A percentile compares a stretch with the other conserved stretches of the same genome.
These are phyloP conservation scores for Oreocharis arfaki DNA, from an alignment of 2,113 vertebrate genomes.

Conservation along the genomic window DNA sequence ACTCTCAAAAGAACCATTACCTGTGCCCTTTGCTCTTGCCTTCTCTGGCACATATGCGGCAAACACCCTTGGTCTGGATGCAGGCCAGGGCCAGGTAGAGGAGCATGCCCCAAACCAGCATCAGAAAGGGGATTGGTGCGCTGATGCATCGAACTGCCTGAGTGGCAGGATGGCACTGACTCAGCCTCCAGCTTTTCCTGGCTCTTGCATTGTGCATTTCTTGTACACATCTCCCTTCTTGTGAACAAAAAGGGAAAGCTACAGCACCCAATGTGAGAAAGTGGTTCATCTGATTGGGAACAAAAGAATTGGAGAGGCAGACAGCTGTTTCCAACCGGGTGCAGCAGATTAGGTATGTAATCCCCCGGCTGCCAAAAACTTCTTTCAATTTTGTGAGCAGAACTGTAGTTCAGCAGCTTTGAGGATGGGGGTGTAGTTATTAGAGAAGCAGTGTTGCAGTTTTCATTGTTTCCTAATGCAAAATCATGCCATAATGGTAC, in stretches of 20 bases:
- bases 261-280: background rate
- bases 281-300: background rate
- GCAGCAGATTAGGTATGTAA: background rate
- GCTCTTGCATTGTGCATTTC: background rate
- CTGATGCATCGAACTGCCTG: accelerated
- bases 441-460: background rate
- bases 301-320: background rate
- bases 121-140: background rate
- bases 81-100: background rate
- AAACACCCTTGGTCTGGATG: background rate
- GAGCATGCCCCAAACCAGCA: accelerated
- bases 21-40: background rate
- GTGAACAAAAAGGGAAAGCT: background rate
- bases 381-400: background rate
- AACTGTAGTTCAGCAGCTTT: background rate
- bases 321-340: accelerated
- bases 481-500: background rate
- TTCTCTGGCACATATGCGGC: background rate
- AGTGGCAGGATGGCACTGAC: accelerated
- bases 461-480: slow-evolving; percentile 15
- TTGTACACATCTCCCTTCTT: background rate
- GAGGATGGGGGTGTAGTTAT: background rate
- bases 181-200: background rate
- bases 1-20: background rate
- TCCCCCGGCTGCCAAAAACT: background rate